Conservation (phyloP, 2,888 invertebrate genomes). For the Agrotis puta region DNA sequence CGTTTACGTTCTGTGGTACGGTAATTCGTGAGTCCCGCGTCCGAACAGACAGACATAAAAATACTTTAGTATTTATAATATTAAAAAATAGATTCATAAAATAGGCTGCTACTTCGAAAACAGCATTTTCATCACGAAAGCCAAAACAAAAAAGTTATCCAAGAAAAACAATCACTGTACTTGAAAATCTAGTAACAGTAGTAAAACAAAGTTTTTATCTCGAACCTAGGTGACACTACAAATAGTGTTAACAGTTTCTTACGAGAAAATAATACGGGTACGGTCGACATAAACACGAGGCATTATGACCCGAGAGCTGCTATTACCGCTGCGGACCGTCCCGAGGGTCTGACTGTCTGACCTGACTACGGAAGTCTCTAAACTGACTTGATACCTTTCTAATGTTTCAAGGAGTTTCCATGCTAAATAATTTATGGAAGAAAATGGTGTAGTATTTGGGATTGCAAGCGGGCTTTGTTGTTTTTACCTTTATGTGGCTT, state of each 20-base stretch:
- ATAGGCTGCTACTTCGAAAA: no score
- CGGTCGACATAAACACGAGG: conserved; percentile 45
- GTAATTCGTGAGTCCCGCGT: no score
- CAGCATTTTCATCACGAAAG: not conserved
- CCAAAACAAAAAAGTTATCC: not conserved
- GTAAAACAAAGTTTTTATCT: conserved; percentile 14
- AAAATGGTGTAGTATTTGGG: not conserved
- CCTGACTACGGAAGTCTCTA: conserved; percentile 17
- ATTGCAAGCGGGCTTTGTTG: not conserved
- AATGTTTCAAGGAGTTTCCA: not conserved
- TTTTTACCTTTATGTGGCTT: not conserved
- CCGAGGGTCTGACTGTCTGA: conserved; percentile 20
- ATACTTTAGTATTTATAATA: no score
- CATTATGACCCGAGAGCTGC: conserved; percentile 36
- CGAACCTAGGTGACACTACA: conserved; percentile 10
- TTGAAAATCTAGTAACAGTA: not conserved
- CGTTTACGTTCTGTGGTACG: no score
- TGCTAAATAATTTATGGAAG: conserved; percentile 6
- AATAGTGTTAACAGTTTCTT: conserved; percentile 14
- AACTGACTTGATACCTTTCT: conserved; percentile 18
- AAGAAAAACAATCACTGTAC: not conserved
- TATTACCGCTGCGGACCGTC: conserved; percentile 22
- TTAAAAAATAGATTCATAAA: no score
- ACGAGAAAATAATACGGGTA: conserved; percentile 33
- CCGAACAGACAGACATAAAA: no score